Base-by-base conservation (phyloP, 64 coral and sea anemone species). In the Trachythela sp. region DNA sequence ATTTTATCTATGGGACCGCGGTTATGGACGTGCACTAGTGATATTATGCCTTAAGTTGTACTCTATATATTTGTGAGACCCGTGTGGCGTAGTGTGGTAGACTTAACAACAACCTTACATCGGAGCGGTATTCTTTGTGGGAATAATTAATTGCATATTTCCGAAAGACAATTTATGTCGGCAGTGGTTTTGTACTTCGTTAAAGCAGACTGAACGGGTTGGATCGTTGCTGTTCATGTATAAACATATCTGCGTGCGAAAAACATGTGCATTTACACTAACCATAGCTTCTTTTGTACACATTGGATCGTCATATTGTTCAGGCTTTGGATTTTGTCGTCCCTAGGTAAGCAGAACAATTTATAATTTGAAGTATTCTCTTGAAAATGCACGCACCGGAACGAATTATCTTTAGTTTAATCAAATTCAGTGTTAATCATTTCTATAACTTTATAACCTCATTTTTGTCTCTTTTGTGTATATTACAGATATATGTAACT, bases 321-420 rank as follows among this genome's bases (percentile, higher is more conserved):
- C 56, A n/a, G 24, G 56, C 22, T 64, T 64, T 64, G 56, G 56
- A 64, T n/a, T 64, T 18, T 64, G 24, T 18, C 17, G 56, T 20
- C 26, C 20, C 24, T 64, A 24, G 56, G 56, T 64, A n/a, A 64
- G 56, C 56, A 64, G 24, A 64, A 64, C 56, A 64, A 64, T 64
- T 64, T 64, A 64, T 64, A 64, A n/a, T n/a, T 64, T 64, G 4
- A 64, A 64, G 56, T 64, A 64, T 64, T 64, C 56, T 64, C 56
- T 64, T 26, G 6, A 24, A 18, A 64, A n/a, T 18, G 56, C 56
- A 64, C 56, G 26, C 26, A 64, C 56, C 56, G 56, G 56, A 64
- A 64, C 56, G 56, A 20, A 64, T 64, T 64, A 64, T 64, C 56
- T 24, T 52, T 8, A 18, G 13, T 64, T 0, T 27, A 64, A 64